Percentiles rank a stretch among this genome's conserved stretches.
Conservation (phyloP, 53 echinoderm and acorn worm genomes). For the Luidia sarsii region DNA sequence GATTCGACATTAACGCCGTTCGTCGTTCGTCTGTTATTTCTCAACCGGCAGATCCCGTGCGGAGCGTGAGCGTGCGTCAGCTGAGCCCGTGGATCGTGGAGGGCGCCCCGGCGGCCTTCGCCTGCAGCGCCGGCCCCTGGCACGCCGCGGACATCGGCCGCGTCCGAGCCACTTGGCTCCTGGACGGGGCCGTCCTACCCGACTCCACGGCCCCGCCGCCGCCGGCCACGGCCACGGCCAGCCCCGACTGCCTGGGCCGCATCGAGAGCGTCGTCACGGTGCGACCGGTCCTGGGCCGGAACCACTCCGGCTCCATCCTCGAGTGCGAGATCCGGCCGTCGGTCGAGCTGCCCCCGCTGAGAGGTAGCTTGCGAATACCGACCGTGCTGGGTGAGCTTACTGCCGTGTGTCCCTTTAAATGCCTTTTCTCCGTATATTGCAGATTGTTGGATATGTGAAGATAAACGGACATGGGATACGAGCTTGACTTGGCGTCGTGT, state of each 20-base stretch:
- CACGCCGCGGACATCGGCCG: background rate
- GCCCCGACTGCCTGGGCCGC: conserved; percentile 12
- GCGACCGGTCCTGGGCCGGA: background rate
- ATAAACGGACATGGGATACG: too few species aligned
- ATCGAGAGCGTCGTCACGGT: background rate
- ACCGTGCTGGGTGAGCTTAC: too few species aligned
- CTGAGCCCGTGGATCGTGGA: background rate
- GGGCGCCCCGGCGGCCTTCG: background rate
- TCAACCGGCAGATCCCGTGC: background rate
- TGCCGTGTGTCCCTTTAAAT: too few species aligned
- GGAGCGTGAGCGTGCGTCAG: background rate
- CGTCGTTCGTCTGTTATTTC: too few species aligned
- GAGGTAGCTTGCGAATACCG: too few species aligned
- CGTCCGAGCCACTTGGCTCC: background rate
- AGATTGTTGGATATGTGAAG: too few species aligned
- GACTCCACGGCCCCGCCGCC: too few species aligned
- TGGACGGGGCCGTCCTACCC: background rate
- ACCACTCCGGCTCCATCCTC: background rate
- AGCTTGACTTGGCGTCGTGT: too few species aligned
- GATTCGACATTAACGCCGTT: too few species aligned
- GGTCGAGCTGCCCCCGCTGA: too few species aligned
- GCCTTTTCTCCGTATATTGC: too few species aligned
- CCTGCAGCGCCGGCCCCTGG: conserved; percentile 8
- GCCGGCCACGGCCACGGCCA: background rate
- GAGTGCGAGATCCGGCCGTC: background rate